A percentile compares a stretch with the other conserved stretches of the same genome.
phyloP scores from a whole-genome alignment of 2,113 vertebrate genomes.

The Gymnobelideus leadbeateri region DNA sequence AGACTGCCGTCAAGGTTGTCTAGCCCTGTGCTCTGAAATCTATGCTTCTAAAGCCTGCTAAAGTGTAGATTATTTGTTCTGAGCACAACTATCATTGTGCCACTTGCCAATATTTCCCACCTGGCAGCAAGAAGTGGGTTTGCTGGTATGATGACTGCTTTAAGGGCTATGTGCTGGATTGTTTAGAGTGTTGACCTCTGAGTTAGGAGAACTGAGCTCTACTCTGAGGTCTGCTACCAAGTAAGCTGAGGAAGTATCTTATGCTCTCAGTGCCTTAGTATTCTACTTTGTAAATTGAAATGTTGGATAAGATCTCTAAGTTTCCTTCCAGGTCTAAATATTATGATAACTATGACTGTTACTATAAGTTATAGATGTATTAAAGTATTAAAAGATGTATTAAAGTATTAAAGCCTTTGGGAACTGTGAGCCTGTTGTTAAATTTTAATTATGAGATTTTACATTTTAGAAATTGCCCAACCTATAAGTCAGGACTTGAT shows the following conservation, averaged over 20 bases:
- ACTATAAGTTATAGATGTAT: neutral
- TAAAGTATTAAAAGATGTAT: no score
- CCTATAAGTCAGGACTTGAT: neutral
- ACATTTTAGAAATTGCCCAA: neutral
- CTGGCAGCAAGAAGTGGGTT: neutral
- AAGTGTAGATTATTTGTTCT: neutral
- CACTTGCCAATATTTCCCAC: neutral
- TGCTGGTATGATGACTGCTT: neutral
- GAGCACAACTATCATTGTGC: neutral
- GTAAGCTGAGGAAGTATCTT: neutral
- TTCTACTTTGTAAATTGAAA: neutral
- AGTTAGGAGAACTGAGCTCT: neutral
- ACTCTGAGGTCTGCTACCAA: neutral
- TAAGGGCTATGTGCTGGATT: neutral
- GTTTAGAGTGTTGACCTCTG: neutral
- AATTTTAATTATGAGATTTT: neutral
- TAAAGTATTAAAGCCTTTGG: neutral
- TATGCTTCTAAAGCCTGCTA: neutral
- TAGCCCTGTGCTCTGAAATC: neutral
- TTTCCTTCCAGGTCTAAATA: neutral
- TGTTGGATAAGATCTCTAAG: neutral
- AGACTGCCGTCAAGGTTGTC: neutral
- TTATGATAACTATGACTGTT: neutral
- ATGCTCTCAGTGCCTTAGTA: neutral
- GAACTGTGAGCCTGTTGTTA: neutral